phyloP scores from a whole-genome alignment of 2,888 invertebrate species.

The Palloptera scutellata region DNA sequence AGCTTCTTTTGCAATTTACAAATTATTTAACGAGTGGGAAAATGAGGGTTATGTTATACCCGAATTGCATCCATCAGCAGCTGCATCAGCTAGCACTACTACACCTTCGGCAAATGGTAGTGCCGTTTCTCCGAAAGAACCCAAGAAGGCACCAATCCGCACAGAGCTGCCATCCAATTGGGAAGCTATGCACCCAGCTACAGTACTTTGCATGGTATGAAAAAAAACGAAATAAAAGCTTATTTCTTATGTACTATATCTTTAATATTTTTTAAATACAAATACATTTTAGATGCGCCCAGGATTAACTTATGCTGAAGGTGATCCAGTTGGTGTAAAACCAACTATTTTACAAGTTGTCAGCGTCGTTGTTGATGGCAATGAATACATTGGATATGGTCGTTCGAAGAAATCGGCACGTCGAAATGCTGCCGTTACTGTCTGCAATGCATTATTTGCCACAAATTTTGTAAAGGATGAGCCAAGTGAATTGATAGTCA shows the following conservation, averaged over 20 bases:
- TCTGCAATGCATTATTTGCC: slow-evolving; percentile 68
- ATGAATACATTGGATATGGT: slow-evolving; percentile 73
- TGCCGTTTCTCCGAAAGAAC: slow-evolving; percentile 42
- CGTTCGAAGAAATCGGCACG: slow-evolving; percentile 74
- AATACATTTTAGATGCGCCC: slow-evolving; percentile 75
- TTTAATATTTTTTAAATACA: too few relatives aligned
- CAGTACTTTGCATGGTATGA: slow-evolving; percentile 69
- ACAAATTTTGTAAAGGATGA: slow-evolving; percentile 52
- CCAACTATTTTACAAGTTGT: slow-evolving; percentile 75
- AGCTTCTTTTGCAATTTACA: slow-evolving; percentile 84
- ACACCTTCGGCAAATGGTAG: slow-evolving; percentile 40
- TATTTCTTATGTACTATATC: too few relatives aligned
- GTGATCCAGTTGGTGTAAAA: slow-evolving; percentile 69
- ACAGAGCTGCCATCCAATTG: slow-evolving; percentile 73
- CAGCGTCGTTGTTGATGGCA: slow-evolving; percentile 71
- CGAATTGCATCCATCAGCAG: slow-evolving; percentile 62
- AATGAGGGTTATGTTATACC: slow-evolving; percentile 74
- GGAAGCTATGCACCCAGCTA: slow-evolving; percentile 77
- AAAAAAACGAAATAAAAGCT: neutral
- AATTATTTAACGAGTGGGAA: slow-evolving; percentile 84
- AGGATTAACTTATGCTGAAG: slow-evolving; percentile 69
- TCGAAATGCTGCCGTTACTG: slow-evolving; percentile 70
- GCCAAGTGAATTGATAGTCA: slow-evolving; percentile 9
- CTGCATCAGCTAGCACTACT: neutral
- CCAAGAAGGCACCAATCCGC: slow-evolving; percentile 64